Evolutionary conservation across 2,888 invertebrate species (phyloP), one percentile per base, ranked within the genome.

Genomic region (Mellilla xanthometata): DNA sequence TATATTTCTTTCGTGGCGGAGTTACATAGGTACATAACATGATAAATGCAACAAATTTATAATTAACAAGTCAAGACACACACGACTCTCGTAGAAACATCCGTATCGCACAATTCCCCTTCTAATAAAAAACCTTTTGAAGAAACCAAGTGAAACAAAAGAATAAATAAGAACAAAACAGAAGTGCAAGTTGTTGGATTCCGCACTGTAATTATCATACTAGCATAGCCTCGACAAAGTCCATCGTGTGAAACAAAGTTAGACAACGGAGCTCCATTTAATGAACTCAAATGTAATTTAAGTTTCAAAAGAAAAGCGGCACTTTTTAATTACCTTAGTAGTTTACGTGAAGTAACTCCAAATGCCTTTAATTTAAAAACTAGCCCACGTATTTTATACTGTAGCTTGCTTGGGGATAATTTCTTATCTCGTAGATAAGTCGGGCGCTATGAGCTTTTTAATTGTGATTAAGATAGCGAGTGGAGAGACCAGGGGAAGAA

Each of bases 201-300:
- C 40, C 50, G 38, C 42, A 32, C 26, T 33, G 43, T 50, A 45
- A 54, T 56, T 51, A 55, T 36, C 50, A 50, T 49, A 50, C 47
- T 42, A 49, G 38, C 43, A 44, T 46, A n/a, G n/a, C 40, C 54
- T 46, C 39, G 49, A 58, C 56, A 60, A 61, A 56, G 43, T 42
- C 40, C 46, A 34, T 34, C 43, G 50, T 42, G 51, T 50, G 45
- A 50, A 45, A 43, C 51, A 50, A 56, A 56, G 42, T 57, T 57
- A 31, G 47, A 54, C 52, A 41, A 29, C 47, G 42, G 52, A 49
- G 35, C 59, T 41, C 53, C 54, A 52, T 64, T 63, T 65, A 68
- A 69, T 65, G 66, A 67, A 67, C 62, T 60, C 52, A 42, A 44
- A 49, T 51, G 51, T 60, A 63, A 65, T 68, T 61, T 54, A 61